Evolutionary conservation across 2,797 vertebrate species (phyloP).

Genomic region (Anguilla marmorata): DNA sequence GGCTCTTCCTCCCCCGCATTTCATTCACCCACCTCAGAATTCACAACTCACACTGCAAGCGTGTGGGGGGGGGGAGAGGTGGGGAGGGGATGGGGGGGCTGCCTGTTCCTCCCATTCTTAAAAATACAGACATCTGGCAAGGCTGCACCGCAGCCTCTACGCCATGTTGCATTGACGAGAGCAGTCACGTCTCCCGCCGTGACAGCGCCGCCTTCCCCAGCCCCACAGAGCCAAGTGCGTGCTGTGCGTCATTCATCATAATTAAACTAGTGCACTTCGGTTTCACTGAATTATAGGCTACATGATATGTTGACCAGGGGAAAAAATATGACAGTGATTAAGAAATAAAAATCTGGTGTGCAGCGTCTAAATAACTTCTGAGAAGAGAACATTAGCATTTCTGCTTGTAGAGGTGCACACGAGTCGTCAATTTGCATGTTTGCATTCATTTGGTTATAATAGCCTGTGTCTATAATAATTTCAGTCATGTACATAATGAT

Average conservation of each 20-base stretch:
- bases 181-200: constrained; percentile 69
- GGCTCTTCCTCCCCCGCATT: constrained; percentile 69
- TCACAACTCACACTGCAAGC: constrained; percentile 69
- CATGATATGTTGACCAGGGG: background rate
- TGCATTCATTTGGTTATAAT: background rate
- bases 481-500: background rate
- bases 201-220: constrained; percentile 50
- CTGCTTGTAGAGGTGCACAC: background rate
- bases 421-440: background rate
- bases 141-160: constrained; percentile 70
- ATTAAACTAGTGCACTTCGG: background rate
- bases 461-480: background rate
- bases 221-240: background rate
- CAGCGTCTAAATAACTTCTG: background rate
- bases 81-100: constrained; percentile 59
- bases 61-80: constrained; percentile 51
- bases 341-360: background rate
- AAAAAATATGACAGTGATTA: background rate
- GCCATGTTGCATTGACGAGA: constrained; percentile 74
- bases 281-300: background rate
- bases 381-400: background rate
- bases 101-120: constrained; percentile 72
- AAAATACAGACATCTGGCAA: constrained; percentile 80
- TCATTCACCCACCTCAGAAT: constrained; percentile 77
- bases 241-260: background rate